Conservation (phyloP, 1,140 invertebrate genomes). For the Ips nitidus region DNA sequence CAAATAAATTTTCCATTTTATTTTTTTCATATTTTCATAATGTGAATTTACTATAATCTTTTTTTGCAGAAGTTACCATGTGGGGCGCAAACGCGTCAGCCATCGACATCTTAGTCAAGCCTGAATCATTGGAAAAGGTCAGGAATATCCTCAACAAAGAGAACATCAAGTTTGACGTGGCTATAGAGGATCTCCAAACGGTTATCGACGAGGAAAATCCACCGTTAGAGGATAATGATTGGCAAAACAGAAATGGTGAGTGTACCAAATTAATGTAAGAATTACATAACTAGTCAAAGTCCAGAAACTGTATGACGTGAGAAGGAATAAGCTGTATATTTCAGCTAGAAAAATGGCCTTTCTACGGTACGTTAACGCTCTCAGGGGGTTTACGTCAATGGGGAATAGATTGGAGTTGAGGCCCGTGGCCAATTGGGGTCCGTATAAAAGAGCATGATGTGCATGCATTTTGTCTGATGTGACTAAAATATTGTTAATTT, state of each 20-base stretch:
- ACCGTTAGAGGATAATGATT: constrained; percentile 59
- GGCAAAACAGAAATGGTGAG: constrained; percentile 73
- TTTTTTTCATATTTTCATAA: background rate
- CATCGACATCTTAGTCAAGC: constrained; percentile 69
- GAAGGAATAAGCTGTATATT: constrained; percentile 13
- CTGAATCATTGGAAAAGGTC: constrained; percentile 57
- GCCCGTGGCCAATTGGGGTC: constrained; percentile 61
- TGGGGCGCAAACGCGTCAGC: constrained; percentile 68
- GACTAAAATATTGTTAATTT: constrained; percentile 1
- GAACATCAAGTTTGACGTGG: constrained; percentile 64
- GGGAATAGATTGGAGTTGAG: constrained; percentile 58
- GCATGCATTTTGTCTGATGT: constrained; percentile 5
- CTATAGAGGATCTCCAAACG: constrained; percentile 74
- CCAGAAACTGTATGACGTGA: background rate
- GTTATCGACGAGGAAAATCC: constrained; percentile 79
- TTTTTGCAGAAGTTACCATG: constrained; percentile 62
- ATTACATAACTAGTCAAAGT: background rate
- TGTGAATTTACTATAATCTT: constrained; percentile 6
- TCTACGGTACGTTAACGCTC: constrained; percentile 54
- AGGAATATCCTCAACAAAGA: constrained; percentile 56
- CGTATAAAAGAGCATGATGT: constrained; percentile 31
- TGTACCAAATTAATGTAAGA: background rate
- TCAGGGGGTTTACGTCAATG: constrained; percentile 58
- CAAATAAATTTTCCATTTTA: background rate
- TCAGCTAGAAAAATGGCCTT: constrained; percentile 59